phyloP scores from a whole-genome alignment of 2,113 vertebrate species.

The Lichenostomus cassidix region DNA sequence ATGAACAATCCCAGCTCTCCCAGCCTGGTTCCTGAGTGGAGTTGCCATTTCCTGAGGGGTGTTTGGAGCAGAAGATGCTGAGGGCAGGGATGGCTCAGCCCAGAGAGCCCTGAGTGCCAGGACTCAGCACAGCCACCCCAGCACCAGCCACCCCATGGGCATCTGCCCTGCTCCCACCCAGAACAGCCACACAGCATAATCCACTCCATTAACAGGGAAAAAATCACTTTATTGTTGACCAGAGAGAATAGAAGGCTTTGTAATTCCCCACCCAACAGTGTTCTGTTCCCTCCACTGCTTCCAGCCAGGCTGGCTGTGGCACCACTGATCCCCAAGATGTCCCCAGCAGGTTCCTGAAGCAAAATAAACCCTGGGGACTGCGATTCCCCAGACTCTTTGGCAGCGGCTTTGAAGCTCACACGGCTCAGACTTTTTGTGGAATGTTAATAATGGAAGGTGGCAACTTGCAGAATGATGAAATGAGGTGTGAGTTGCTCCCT shows the following conservation, averaged over 20 bases:
- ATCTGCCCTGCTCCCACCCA: neutral
- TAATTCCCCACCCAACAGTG: too few species aligned
- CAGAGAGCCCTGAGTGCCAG: neutral
- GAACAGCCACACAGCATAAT: neutral
- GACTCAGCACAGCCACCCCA: neutral
- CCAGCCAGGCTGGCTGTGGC: fast-evolving
- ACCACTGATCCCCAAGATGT: neutral
- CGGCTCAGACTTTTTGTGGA: neutral
- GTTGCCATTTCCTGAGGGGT: neutral
- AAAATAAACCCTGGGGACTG: neutral
- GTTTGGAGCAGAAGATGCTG: neutral
- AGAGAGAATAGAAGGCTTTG: neutral
- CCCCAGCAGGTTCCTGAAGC: neutral
- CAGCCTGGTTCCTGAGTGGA: neutral
- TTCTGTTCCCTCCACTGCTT: neutral
- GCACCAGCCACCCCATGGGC: neutral
- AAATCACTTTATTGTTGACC: neutral
- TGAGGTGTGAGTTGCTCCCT: neutral
- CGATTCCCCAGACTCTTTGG: neutral
- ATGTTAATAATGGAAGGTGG: neutral
- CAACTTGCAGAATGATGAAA: neutral
- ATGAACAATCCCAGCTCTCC: neutral
- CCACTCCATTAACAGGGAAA: neutral
- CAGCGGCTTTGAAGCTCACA: neutral
- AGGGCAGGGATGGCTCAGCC: neutral